Evolutionary conservation across 2,113 vertebrate species (phyloP), one percentile per base, ranked within the genome.

Genomic region (Oreotrochilus melanogaster): DNA sequence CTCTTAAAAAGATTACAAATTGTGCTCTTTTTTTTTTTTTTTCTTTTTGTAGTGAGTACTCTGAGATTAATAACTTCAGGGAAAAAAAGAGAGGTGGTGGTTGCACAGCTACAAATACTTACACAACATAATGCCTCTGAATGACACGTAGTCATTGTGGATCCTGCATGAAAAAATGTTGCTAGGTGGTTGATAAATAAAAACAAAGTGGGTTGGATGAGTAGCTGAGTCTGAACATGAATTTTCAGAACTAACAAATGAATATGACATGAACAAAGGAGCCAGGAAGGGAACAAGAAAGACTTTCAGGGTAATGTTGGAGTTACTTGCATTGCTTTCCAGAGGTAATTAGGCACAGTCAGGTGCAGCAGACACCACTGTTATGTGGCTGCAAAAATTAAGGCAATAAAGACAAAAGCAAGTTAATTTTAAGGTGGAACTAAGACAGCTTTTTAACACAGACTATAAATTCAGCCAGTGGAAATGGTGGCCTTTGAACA

Each of bases 131-230:
- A 7, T 78, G 71, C 80, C 89, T 88, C 83, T 60, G 84, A 93
- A 51, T 56, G 80, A 54, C 78, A 78, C 11, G 27, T 71, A 96
- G 35, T 91, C 86, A 18, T 65, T 37, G 67, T 64, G 67, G 69
- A 86, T 83, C 75, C 91, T 76, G 37, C 37, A 66, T 54, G 84
- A 94, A 88, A 72, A 93, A 87, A 84, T 86, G 98, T 98, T 98
- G 97, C 97, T 98, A 98, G 96, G 98, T 93, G 78, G 89, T 57
- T 95, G 88, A 97, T 95, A 98, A 98, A 98, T 95, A 97, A 95
- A 98, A 98, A 97, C 97, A 97, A 96, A 96, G 90, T 86, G 76
- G 73, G 70, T 50, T 92, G 86, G 72, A 96, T 95, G 42, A 3
- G 2, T 92, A 92, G 88, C 92, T 78, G 42, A 96, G 98, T 97